Conservation (phyloP, 1,140 invertebrate species). For the Drosophila willistoni region DNA sequence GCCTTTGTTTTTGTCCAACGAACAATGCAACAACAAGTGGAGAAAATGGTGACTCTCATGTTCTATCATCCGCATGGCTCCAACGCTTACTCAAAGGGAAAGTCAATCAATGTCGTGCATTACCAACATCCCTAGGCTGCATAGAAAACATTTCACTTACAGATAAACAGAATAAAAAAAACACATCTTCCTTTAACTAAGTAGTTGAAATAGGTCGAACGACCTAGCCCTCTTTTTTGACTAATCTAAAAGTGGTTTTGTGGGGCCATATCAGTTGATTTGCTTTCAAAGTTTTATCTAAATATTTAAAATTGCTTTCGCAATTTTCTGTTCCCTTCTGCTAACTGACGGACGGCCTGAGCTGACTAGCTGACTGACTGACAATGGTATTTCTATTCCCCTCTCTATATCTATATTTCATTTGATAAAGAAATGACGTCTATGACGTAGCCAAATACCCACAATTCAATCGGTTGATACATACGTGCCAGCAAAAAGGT, state of each 20-base stretch:
- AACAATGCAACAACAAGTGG: slow-evolving; percentile 49
- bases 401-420: background rate
- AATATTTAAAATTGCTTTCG: slow-evolving; percentile 76
- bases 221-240: slow-evolving; percentile 11
- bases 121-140: background rate
- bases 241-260: slow-evolving; percentile 66
- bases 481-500: slow-evolving; percentile 43
- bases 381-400: slow-evolving; percentile 43
- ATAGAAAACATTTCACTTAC: slow-evolving; percentile 25
- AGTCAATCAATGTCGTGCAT: slow-evolving; percentile 24
- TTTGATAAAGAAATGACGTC: slow-evolving; percentile 37
- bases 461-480: slow-evolving; percentile 54
- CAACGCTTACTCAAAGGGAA: slow-evolving; percentile 8
- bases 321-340: slow-evolving; percentile 19
- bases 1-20: slow-evolving; percentile 64
- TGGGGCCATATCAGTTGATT: slow-evolving; percentile 66
- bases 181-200: slow-evolving; percentile 10
- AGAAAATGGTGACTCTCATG: background rate
- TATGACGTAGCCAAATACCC: slow-evolving; percentile 47
- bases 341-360: background rate
- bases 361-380: background rate
- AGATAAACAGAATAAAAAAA: background rate
- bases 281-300: slow-evolving; percentile 68
- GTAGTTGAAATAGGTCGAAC: slow-evolving; percentile 61
- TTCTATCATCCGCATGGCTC: background rate